phyloP scores from a whole-genome alignment of 2,797 vertebrate species.

The Gallinago stenura region DNA sequence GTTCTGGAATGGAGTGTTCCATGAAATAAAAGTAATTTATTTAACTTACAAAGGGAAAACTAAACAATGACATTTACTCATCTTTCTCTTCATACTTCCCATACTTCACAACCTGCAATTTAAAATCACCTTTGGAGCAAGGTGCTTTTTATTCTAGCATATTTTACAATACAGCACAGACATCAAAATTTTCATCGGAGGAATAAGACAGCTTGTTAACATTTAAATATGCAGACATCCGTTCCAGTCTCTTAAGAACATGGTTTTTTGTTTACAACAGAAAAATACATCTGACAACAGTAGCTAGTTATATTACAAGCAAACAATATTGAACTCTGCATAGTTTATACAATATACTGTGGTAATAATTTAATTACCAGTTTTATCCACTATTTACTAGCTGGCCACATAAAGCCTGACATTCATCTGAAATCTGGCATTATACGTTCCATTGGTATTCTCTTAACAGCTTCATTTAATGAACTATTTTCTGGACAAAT shows the following conservation, averaged over 20 bases:
- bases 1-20: conserved; percentile 47
- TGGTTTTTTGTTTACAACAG: conserved; percentile 92
- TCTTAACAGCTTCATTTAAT: conserved; percentile 81
- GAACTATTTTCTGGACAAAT: conserved; percentile 78
- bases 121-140: conserved; percentile 83
- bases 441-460: conserved; percentile 80
- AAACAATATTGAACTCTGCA: conserved; percentile 93
- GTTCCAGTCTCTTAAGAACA: conserved; percentile 88
- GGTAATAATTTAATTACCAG: conserved; percentile 89
- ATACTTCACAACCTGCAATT: conserved; percentile 81
- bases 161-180: conserved; percentile 84
- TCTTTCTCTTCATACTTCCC: conserved; percentile 79
- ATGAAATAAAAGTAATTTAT: conserved; percentile 95
- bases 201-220: conserved; percentile 85
- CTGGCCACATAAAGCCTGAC: conserved; percentile 95
- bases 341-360: conserved; percentile 96
- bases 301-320: conserved; percentile 92
- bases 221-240: conserved; percentile 87
- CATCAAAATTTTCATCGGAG: conserved; percentile 78
- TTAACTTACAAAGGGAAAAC: conserved; percentile 93
- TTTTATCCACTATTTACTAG: conserved; percentile 88
- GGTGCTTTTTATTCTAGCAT: conserved; percentile 79
- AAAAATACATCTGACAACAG: conserved; percentile 94
- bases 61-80: conserved; percentile 85
- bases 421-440: conserved; percentile 92